Percentiles rank a stretch among this genome's conserved stretches.
phyloP scores from a whole-genome alignment of 2,888 invertebrate genomes.

The Sclerodermus sp. region DNA sequence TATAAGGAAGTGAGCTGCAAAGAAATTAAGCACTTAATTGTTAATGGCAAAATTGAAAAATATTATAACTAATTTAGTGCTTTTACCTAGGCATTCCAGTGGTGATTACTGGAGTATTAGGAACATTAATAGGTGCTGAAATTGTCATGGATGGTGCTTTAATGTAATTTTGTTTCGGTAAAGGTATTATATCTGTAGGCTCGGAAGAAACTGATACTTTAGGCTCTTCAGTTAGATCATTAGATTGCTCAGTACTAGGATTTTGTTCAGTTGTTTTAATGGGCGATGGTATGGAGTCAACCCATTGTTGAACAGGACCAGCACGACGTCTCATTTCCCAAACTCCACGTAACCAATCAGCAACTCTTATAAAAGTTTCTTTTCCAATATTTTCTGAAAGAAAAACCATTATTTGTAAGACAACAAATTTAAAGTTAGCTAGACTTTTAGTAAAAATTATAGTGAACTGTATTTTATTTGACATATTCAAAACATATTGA shows the following conservation, averaged over 20 bases:
- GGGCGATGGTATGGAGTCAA: conserved; percentile 67
- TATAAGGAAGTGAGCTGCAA: conserved; percentile 37
- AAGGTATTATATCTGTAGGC: conserved; percentile 25
- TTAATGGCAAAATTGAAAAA: conserved; percentile 1
- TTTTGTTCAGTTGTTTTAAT: conserved; percentile 23
- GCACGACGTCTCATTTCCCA: conserved; percentile 68
- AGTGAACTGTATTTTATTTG: too few relatives aligned
- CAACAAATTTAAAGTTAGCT: conserved; percentile 2
- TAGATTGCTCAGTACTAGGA: conserved; percentile 11
- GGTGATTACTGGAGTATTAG: conserved; percentile 41
- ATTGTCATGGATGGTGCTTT: conserved; percentile 45
- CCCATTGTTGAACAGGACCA: conserved; percentile 73
- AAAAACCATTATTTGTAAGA: too few relatives aligned
- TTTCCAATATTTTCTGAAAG: conserved; percentile 45
- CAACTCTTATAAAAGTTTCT: conserved; percentile 48
- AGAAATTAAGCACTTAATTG: background rate
- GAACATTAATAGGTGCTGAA: conserved; percentile 45
- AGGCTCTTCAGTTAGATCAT: conserved; percentile 6
- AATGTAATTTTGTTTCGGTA: conserved; percentile 21
- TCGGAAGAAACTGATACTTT: conserved; percentile 19
- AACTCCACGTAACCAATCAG: conserved; percentile 50
- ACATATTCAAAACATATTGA: too few relatives aligned
- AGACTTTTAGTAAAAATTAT: background rate
- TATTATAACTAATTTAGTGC: background rate
- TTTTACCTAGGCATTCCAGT: conserved; percentile 38